These are phyloP conservation scores for Timema cristinae DNA, from an alignment of 2,888 invertebrate species.

Conservation along the genomic window DNA sequence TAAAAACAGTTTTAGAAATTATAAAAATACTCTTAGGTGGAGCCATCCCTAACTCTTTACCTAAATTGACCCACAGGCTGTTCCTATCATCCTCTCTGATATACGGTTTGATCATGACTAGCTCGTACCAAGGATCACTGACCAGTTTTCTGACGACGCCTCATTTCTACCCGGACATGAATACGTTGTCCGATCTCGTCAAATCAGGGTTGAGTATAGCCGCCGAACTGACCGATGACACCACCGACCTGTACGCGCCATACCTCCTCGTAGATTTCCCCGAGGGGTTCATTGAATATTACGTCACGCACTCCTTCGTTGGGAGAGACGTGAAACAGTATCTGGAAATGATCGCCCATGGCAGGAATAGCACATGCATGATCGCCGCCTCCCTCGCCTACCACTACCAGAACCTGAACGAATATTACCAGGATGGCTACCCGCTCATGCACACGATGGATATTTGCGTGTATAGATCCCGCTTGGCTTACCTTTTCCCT, in stretches of 20 bases:
- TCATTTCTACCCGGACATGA: background rate
- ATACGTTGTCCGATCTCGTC: background rate
- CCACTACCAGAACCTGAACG: background rate
- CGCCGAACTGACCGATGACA: background rate
- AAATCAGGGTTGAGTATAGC: background rate
- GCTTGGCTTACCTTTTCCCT: background rate
- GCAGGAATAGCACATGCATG: background rate
- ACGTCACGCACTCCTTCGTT: background rate
- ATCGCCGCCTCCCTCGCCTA: background rate
- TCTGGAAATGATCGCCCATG: background rate
- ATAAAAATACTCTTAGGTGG: background rate
- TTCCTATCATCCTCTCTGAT: background rate
- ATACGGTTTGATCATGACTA: background rate
- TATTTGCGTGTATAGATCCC: background rate
- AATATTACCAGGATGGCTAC: background rate
- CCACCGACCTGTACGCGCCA: background rate
- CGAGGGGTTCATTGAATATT: no score
- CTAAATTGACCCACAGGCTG: background rate
- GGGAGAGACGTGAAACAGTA: background rate
- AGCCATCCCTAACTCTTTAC: background rate
- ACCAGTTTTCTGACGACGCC: conserved; percentile 8
- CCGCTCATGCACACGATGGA: background rate
- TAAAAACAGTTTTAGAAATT: background rate
- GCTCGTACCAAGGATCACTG: conserved; percentile 9
- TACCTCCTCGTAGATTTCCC: no score